A percentile compares a stretch with the other conserved stretches of the same genome.
phyloP scores from a whole-genome alignment of 92 coral and sea anemone genomes.

The Epizoanthus ramosus region DNA sequence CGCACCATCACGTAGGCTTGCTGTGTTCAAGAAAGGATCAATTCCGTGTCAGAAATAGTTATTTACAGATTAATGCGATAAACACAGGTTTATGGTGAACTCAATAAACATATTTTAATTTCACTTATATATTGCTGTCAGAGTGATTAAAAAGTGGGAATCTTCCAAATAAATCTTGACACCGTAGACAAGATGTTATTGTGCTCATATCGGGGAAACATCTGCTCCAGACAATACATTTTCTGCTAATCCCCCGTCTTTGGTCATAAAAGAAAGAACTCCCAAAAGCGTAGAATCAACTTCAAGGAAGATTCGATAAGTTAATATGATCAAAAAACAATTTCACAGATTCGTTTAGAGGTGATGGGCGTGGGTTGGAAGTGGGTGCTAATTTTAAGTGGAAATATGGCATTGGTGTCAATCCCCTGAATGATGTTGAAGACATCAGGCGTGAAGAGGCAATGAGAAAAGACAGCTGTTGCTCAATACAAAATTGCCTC shows the following conservation, averaged over 20 bases:
- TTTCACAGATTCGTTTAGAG: constrained; percentile 7
- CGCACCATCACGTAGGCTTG: constrained; percentile 22
- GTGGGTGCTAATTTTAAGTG: constrained; percentile 31
- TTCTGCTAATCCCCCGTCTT: background rate
- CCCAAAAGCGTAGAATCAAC: background rate
- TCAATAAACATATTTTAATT: background rate
- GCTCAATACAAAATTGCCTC: too few relatives aligned
- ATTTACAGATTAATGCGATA: constrained; percentile 31
- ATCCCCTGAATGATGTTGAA: background rate
- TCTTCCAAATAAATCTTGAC: constrained; percentile 30
- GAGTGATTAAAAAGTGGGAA: constrained; percentile 11
- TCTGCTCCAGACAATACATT: background rate
- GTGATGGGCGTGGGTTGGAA: background rate
- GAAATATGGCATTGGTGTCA: background rate
- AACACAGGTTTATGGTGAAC: background rate
- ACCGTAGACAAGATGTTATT: constrained; percentile 12
- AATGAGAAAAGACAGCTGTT: too few relatives aligned
- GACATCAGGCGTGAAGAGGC: too few relatives aligned
- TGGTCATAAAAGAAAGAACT: background rate
- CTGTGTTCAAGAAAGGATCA: constrained; percentile 4
- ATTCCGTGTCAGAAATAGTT: constrained; percentile 15
- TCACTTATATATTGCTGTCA: constrained; percentile 3
- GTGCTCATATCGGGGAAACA: background rate
- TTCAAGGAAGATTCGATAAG: background rate
- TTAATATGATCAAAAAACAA: background rate